Evolutionary conservation across 2,888 invertebrate genomes (phyloP).

Genomic region (Zygaena filipendulae): DNA sequence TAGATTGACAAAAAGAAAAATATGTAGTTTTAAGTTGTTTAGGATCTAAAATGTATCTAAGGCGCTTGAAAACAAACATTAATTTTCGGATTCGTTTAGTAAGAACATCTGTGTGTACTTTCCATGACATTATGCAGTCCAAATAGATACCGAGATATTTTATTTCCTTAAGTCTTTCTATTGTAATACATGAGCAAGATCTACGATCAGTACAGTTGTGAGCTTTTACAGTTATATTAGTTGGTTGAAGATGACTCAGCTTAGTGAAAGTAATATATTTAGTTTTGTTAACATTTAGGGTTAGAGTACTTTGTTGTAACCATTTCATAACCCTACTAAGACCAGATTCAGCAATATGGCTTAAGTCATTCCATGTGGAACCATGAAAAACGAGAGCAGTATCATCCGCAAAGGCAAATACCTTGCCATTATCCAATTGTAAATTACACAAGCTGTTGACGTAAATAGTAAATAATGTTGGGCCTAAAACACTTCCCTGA

Average conservation of each 20-base stretch:
- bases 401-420: slow-evolving; percentile 2
- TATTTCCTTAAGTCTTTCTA: neutral
- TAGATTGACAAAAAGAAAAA: neutral
- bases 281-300: too few relatives aligned
- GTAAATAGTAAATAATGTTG: slow-evolving; percentile 1
- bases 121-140: neutral
- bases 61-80: neutral
- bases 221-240: neutral
- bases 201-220: neutral
- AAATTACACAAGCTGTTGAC: slow-evolving; percentile 3
- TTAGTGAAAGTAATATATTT: too few relatives aligned
- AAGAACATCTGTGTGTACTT: neutral
- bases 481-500: slow-evolving; percentile 3
- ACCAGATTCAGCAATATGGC: slow-evolving; percentile 2
- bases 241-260: too few relatives aligned
- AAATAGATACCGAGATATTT: neutral
- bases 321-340: neutral
- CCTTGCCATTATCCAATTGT: neutral
- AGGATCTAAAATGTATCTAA: neutral
- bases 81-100: neutral
- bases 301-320: neutral
- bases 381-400: slow-evolving; percentile 1
- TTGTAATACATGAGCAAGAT: neutral
- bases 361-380: neutral
- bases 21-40: neutral